Evolutionary conservation across 2,113 vertebrate genomes (phyloP).

Genomic region (Malurus elegans): DNA sequence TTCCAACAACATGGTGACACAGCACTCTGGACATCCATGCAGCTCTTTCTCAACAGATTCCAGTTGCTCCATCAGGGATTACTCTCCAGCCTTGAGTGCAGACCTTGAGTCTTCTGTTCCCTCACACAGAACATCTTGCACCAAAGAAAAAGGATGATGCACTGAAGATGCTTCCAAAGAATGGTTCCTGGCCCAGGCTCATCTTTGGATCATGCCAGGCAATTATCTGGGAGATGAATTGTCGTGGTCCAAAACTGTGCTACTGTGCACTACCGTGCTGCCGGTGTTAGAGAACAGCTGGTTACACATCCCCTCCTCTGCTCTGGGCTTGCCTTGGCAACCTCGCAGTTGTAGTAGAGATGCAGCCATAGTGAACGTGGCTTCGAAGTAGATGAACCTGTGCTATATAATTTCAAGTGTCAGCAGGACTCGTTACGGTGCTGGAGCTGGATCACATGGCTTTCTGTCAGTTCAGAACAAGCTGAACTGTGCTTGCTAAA

Average conservation of each 20-base stretch:
- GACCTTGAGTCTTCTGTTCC: not conserved
- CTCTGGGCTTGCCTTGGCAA: not conserved
- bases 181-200: not conserved
- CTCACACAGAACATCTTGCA: not conserved
- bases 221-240: not conserved
- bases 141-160: not conserved
- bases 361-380: accelerated
- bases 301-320: not conserved
- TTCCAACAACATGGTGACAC: not conserved
- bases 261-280: not conserved
- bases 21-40: accelerated
- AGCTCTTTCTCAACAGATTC: not conserved
- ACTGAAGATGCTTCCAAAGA: not conserved
- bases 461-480: not conserved
- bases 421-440: not conserved
- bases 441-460: not conserved
- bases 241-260: not conserved
- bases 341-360: accelerated
- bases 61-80: not conserved
- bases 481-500: not conserved
- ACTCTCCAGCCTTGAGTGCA: not conserved
- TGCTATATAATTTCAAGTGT: not conserved
- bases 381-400: not conserved
- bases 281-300: not conserved
- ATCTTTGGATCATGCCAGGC: not conserved